Evolutionary conservation across 2,113 vertebrate species (phyloP).

Genomic region (Pollimyrus isidori): DNA sequence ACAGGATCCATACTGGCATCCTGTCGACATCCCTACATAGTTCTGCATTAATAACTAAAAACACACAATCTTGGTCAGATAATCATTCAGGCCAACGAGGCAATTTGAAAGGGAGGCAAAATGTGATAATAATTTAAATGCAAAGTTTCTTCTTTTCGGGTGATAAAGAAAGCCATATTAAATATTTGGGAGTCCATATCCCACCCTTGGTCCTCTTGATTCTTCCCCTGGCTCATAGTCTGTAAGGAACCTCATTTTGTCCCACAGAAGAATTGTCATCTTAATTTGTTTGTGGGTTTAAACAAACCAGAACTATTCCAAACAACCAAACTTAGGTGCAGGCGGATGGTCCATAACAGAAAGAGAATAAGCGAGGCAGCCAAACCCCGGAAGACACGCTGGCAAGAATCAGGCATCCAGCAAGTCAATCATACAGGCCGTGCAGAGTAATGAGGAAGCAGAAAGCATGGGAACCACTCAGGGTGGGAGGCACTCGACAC

Average conservation of each 20-base stretch:
- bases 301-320: background rate
- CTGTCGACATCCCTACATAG: background rate
- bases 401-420: background rate
- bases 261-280: slow-evolving; percentile 28
- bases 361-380: background rate
- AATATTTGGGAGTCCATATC: background rate
- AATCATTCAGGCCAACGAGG: background rate
- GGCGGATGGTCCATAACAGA: background rate
- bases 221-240: background rate
- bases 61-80: background rate
- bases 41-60: background rate
- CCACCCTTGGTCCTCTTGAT: no score
- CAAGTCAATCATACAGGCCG: background rate
- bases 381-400: background rate
- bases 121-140: background rate
- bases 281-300: slow-evolving; percentile 57
- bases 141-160: background rate
- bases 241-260: background rate
- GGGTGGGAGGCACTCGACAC: background rate
- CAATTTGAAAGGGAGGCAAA: background rate
- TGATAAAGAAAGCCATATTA: background rate
- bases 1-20: background rate
- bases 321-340: background rate
- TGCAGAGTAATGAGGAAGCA: no score
- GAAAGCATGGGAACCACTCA: no score